phyloP scores from a whole-genome alignment of 2,113 vertebrate genomes.

The Erythrolamprus reginae region DNA sequence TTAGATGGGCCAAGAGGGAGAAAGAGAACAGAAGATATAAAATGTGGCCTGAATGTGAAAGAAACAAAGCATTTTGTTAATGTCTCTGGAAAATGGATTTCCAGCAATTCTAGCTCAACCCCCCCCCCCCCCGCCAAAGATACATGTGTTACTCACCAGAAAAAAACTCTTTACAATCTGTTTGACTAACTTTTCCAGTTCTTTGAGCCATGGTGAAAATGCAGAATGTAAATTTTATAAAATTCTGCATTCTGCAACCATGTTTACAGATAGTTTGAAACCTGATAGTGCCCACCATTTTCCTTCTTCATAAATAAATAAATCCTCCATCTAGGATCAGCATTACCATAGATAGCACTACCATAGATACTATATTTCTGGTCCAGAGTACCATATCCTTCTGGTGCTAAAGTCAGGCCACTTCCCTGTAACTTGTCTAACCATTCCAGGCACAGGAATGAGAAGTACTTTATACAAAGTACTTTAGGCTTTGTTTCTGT shows the following conservation, averaged over 20 bases:
- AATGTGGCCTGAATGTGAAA: neutral
- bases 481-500: neutral
- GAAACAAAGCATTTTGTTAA: neutral
- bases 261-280: neutral
- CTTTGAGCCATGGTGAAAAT: neutral
- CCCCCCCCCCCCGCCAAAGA: accelerated
- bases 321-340: neutral
- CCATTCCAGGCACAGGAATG: neutral
- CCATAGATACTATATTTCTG: neutral
- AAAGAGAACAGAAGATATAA: neutral
- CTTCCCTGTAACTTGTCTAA: neutral
- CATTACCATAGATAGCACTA: neutral
- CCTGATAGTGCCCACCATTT: neutral
- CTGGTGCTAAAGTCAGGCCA: neutral
- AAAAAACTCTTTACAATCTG: neutral
- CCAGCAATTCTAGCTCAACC: neutral
- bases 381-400: neutral
- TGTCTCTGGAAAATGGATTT: neutral
- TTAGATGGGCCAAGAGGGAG: neutral
- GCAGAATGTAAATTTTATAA: neutral
- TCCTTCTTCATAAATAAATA: neutral
- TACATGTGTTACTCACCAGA: neutral
- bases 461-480: neutral
- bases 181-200: neutral
- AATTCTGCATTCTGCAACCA: neutral